Evolutionary conservation across 2,797 vertebrate species (phyloP), one percentile per base, ranked within the genome.

Genomic region (Bradypus variegatus): DNA sequence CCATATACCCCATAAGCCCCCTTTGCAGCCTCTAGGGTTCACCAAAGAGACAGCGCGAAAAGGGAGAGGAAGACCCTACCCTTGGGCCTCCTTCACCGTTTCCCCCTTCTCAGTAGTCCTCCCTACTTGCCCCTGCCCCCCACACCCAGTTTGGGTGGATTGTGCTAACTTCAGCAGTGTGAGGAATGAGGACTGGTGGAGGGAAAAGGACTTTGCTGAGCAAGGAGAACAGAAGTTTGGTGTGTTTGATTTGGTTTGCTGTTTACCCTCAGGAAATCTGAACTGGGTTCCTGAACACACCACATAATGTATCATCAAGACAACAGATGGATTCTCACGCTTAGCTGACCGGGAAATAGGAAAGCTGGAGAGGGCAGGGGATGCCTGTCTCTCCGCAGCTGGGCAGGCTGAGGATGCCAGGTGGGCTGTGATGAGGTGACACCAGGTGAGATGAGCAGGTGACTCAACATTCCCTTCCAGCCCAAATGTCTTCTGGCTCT

Each of bases 301-400:
- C 96, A 83, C 95, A 88, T 6, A 45, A 89, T 91, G 81, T 89
- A 92, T 94, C 96, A 95, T 92, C 81, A 50, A 80, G 94, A 87
- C 86, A 48, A 31, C 27, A 19, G 94, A 55, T 15, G n/a, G 60
- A 65, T 64, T 90, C 86, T 79, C 70, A 10, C 33, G 80, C 82
- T 79, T 12, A 14, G 70, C 65, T 1, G 0, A 11, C 36, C 14
- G 88, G 90, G 85, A 80, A 60, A 27, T 41, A 64, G 58, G 85
- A 86, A 45, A 78, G 69, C 80, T 73, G 14, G 60, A 55, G 76
- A 55, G 33, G 69, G n/a, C 15, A 23, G 87, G 55, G 72, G 41
- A 55, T 1, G 5, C 38, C 77, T 3, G 75, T 36, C 50, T 11
- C 78, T 31, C 86, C 78, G 58, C 60, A 45, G 84, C 72, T 13